Base-by-base conservation (phyloP, 1,140 invertebrate genomes). In the Drosophila dunni region DNA sequence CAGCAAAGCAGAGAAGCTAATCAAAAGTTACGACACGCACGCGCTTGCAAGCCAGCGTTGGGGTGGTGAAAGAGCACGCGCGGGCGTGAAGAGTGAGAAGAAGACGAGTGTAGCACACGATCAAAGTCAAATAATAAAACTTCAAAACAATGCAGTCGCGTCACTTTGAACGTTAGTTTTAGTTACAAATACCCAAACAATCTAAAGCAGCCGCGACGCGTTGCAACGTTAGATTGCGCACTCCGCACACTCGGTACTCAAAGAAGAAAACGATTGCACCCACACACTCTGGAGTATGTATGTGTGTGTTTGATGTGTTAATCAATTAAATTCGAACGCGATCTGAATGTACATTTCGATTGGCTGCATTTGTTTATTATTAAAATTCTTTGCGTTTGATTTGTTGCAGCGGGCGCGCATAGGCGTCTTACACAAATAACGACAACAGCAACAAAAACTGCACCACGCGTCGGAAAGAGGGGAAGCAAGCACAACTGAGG, bases 11-110 rank as follows among this genome's bases (percentile, higher is more conserved):
- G 54, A 71, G 53, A 51, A 77, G 69, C 79, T 86, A 88, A 89
- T 86, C 83, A 86, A 86, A 88, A 86, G 83, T 88, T 86, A 83
- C 83, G 81, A 79, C 79, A 88, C 84, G 83, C 83, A 86, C 79
- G 79, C 83, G 83, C 66, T 85, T 71, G 38, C 58, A 60, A 53
- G 50, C 20, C 34, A 50, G 13, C 33, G 44, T 33, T 33, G 13
- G 56, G 54, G 44, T 36, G 34, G 15, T 15, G 45, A 11, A 7
- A 44, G 40, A 24, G 40, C 61, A 20, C 34, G 57, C 33, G 33
- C 48, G 24, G 17, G 13, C 7, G 48, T 9, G 9, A 24, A 3
- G 17, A 24, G 15, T 13, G 24, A 40, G 51, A 20, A 46, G 46
- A 4, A n/a, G 20, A 7, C 24, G 36, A 1, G 34, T 13, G 13